Conservation (phyloP, 1,140 invertebrate genomes). For the Schmidtea mediterranea region DNA sequence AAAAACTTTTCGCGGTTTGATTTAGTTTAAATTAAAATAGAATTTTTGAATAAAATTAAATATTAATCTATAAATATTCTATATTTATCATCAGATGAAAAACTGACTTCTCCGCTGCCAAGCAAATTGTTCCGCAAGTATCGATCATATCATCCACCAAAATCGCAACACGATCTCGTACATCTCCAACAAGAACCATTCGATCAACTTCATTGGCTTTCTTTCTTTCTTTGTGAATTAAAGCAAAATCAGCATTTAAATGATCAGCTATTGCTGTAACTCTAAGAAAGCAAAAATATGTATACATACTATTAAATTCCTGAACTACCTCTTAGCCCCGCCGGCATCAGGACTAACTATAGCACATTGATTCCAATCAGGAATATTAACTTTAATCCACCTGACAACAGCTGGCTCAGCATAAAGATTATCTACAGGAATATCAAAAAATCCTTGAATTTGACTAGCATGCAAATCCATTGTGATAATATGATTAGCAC, state of each 20-base stretch:
- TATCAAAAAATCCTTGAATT: conserved; percentile 96
- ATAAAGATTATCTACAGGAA: conserved; percentile 92
- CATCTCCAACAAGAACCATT: conserved; percentile 93
- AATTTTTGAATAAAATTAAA: too few relatives aligned
- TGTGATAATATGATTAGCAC: conserved; percentile 93
- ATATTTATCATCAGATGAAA: too few relatives aligned
- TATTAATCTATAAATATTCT: too few relatives aligned
- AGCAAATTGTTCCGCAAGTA: conserved; percentile 87
- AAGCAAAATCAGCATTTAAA: conserved; percentile 83
- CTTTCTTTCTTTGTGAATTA: conserved; percentile 93
- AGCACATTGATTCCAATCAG: conserved; percentile 76
- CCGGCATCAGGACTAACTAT: conserved; percentile 96
- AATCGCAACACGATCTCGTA: conserved; percentile 73
- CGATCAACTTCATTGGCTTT: conserved; percentile 88
- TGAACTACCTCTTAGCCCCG: conserved; percentile 59
- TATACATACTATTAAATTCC: too few relatives aligned
- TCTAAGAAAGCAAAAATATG: conserved; percentile 28
- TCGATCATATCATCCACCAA: conserved; percentile 97
- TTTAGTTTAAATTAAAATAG: too few relatives aligned
- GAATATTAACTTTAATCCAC: conserved; percentile 92
- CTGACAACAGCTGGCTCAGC: conserved; percentile 90
- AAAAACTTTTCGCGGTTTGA: too few relatives aligned
- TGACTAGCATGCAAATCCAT: conserved; percentile 97
- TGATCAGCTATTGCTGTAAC: conserved; percentile 77
- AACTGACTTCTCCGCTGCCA: conserved; percentile 64